These are phyloP conservation scores for Urechis unicinctus DNA, from an alignment of 2,888 invertebrate genomes.

Conservation along the genomic window DNA sequence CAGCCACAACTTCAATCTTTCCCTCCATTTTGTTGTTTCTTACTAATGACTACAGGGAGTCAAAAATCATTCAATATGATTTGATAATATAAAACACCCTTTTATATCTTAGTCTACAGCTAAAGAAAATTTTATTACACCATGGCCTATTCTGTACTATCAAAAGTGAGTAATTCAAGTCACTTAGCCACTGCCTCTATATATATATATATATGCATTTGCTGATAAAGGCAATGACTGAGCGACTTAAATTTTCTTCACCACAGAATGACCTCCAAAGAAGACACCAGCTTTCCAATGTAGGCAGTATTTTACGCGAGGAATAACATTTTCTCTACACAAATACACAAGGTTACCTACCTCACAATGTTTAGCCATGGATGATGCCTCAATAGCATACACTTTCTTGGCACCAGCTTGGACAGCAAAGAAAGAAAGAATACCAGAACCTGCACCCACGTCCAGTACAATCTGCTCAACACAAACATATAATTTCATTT, in stretches of 20 bases:
- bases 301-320: too few relatives aligned
- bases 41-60: conserved; percentile 65
- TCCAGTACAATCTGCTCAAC: conserved; percentile 76
- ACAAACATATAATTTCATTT: background rate
- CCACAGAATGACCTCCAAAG: too few relatives aligned
- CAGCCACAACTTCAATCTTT: conserved; percentile 85
- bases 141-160: too few relatives aligned
- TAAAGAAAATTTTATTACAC: background rate
- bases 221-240: too few relatives aligned
- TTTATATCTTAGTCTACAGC: background rate
- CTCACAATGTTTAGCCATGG: conserved; percentile 83
- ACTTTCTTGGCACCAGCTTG: conserved; percentile 95
- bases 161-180: too few relatives aligned
- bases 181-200: too few relatives aligned
- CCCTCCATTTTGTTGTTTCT: conserved; percentile 81
- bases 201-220: too few relatives aligned
- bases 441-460: conserved; percentile 98
- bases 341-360: too few relatives aligned
- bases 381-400: conserved; percentile 98
- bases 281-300: too few relatives aligned
- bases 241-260: too few relatives aligned
- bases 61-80: too few relatives aligned
- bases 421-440: conserved; percentile 94
- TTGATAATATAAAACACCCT: background rate
- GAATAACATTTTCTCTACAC: too few relatives aligned